Evolutionary conservation across 2,797 vertebrate species (phyloP).

Genomic region (Eulemur coronatus): DNA sequence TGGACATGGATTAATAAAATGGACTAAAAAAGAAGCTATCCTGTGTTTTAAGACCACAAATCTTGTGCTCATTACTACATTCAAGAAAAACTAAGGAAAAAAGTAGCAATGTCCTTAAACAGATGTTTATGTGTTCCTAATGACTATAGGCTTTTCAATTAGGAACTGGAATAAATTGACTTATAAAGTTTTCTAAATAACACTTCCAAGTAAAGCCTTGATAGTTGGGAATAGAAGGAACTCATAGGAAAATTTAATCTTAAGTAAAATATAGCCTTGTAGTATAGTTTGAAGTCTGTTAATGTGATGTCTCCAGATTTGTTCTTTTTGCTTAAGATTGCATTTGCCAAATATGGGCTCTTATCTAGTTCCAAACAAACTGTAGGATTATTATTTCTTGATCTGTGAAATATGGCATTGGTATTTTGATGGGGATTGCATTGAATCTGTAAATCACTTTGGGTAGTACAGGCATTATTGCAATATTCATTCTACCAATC

Average conservation of each 20-base stretch:
- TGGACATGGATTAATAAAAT: background rate
- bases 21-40: background rate
- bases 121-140: background rate
- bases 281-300: no score
- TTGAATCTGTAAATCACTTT: no score
- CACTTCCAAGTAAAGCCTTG: background rate
- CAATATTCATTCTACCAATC: no score
- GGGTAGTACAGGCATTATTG: no score
- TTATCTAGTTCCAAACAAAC: no score
- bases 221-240: background rate
- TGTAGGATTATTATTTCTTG: no score
- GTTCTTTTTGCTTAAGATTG: no score
- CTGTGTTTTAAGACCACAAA: background rate
- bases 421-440: no score
- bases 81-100: background rate
- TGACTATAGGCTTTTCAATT: background rate
- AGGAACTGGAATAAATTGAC: slow-evolving; percentile 19
- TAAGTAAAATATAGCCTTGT: background rate
- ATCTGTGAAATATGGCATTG: no score
- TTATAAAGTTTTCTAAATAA: slow-evolving; percentile 17
- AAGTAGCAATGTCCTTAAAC: background rate
- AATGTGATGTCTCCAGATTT: no score
- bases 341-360: no score
- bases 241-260: background rate
- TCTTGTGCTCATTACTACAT: background rate